A percentile compares a stretch with the other conserved stretches of the same genome.
Conservation (phyloP, 2,888 invertebrate genomes). For the Sesamia inferens region DNA sequence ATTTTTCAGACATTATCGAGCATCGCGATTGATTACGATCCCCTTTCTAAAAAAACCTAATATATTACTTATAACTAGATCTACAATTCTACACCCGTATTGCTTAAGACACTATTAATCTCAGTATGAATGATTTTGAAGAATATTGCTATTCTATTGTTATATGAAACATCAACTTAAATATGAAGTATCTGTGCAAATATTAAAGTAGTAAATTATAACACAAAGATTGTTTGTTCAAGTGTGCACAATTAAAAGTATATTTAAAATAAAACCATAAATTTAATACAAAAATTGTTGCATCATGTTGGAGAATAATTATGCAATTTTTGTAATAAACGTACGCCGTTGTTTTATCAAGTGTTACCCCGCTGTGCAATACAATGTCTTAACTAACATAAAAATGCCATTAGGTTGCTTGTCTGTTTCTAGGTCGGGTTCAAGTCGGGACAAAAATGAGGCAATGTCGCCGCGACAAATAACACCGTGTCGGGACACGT, state of each 20-base stretch:
- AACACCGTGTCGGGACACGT: too few relatives aligned
- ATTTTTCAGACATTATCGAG: slow-evolving; percentile 9
- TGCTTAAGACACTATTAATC: too few relatives aligned
- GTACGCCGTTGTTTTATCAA: slow-evolving; percentile 37
- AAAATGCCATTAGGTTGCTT: slow-evolving; percentile 46
- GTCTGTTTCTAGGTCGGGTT: slow-evolving; percentile 66
- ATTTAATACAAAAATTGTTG: slow-evolving; percentile 10
- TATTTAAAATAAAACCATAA: slow-evolving; percentile 5
- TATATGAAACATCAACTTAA: background rate
- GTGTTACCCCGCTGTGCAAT: slow-evolving; percentile 47
- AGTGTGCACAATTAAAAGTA: slow-evolving; percentile 5
- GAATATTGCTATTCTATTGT: too few relatives aligned
- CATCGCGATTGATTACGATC: slow-evolving; percentile 15
- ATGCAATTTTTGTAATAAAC: background rate
- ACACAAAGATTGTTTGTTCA: slow-evolving; percentile 14
- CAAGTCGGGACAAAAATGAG: too few relatives aligned
- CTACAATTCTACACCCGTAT: background rate
- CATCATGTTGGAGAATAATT: slow-evolving; percentile 11
- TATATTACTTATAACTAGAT: slow-evolving; percentile 2
- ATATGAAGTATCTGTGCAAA: background rate
- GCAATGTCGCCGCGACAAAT: too few relatives aligned
- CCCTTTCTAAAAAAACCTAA: background rate
- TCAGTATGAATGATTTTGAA: too few relatives aligned
- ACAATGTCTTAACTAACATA: slow-evolving; percentile 38
- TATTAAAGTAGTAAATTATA: background rate